Evolutionary conservation across 1,140 invertebrate species (phyloP), one percentile per base, ranked within the genome.

Genomic region (Acromyrmex heyeri): DNA sequence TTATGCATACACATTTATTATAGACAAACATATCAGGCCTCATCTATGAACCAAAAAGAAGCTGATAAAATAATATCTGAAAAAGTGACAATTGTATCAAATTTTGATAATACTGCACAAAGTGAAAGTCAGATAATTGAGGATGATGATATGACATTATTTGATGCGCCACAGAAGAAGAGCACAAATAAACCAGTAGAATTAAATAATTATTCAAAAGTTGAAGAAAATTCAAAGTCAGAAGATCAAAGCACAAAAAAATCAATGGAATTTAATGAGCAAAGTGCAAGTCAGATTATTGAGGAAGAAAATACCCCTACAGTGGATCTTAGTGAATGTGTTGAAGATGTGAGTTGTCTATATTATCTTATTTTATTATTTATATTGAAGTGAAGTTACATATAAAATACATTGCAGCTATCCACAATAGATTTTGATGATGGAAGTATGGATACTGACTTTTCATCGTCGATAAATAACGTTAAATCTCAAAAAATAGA

Each of bases 401-500:
- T 65, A 6, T 44, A 48, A 34, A 73, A 44, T 53, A 61, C 72
- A 57, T 91, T 88, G 3, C 55, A 94, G 93, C 88, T 94, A 24
- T 90, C 85, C n/a, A 88, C 83, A 53, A 86, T 88, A 77, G 93
- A 94, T 81, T 94, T 94, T 81, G 92, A 91, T 3, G 90, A 85
- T 73, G 61, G 77, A 18, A 75, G 8, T 38, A 24, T 65, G 62
- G 50, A 73, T 0, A 14, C 53, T 44, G 59, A 89, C 8, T 73
- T 73, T 34, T 62, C 69, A 4, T 75, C 24, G 0, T 27, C 69
- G 4, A 4, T 12, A 30, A 73, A 24, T 3, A 72, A 16, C 2
- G 3, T 70, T 24, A 62, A 50, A 83, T 7, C 55, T 50, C 34
- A 73, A 27, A 73, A 62, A 27, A 14, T n/a, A 18, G 55, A 83